phyloP scores from a whole-genome alignment of 2,113 vertebrate species.

The Meriones unguiculatus region DNA sequence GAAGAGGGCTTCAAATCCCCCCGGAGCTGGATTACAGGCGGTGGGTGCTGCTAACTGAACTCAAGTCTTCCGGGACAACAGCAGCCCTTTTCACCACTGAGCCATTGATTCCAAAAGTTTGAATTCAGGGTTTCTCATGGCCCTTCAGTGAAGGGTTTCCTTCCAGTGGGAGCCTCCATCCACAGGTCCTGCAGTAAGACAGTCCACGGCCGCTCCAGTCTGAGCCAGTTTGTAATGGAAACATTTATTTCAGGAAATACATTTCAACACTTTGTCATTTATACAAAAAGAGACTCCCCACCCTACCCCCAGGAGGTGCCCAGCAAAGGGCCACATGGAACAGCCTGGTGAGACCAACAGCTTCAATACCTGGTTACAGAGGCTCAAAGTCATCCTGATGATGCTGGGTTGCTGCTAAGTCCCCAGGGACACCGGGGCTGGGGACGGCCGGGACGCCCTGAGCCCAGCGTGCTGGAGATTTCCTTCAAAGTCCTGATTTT shows the following conservation, averaged over 20 bases:
- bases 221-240: conserved; percentile 86
- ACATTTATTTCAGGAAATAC: conserved; percentile 98
- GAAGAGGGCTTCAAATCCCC: neutral
- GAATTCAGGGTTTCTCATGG: neutral
- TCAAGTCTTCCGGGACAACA: neutral
- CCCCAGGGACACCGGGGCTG: neutral
- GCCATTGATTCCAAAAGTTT: neutral
- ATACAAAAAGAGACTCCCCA: conserved; percentile 90
- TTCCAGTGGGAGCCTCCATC: neutral
- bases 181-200: neutral
- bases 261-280: conserved; percentile 95
- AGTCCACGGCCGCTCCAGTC: neutral
- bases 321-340: conserved; percentile 86
- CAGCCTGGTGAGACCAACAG: conserved; percentile 66
- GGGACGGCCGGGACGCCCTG: neutral
- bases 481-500: conserved; percentile 76
- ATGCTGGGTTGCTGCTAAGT: neutral
- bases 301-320: conserved; percentile 91
- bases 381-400: conserved; percentile 69
- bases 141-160: no score
- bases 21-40: neutral
- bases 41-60: neutral
- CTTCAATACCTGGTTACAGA: conserved; percentile 80
- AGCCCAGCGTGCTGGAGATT: conserved; percentile 22
- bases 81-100: no score